Base-by-base conservation (phyloP, 2,113 vertebrate genomes). In the Piaya cayana region DNA sequence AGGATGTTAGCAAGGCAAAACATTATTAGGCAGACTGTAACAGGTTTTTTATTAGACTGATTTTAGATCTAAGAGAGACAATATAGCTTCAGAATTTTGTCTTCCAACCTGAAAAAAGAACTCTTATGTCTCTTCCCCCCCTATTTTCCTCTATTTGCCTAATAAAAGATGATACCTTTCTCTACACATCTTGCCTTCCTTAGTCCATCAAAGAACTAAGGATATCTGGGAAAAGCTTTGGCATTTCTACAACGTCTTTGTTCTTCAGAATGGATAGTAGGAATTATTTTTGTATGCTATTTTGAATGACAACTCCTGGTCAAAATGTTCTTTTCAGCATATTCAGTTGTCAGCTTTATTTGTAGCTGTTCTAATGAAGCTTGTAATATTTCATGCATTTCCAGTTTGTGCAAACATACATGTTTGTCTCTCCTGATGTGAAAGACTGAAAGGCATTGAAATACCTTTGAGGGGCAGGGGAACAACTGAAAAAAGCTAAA, bases 371-470 rank as follows among this genome's bases (percentile, higher is more conserved):
- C 58, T 36, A 83, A 53, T 45, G 72, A 94, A 86, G 36, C n/a
- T 67, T 52, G 39, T 65, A 37, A 49, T 86, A 52, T 59, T 86
- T 86, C 56, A 78, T 86, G 49, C 43, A 25, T 91, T 97, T 92
- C 64, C n/a, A 92, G 43, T 47, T 86, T 92, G 37, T 30, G 60
- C 43, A 81, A 64, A 84, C n/a, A 82, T 56, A 55, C 49, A 75
- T 69, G 25, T 75, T 36, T n/a, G 22, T 75, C 23, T 92, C 63
- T 93, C 56, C 47, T 52, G 39, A 86, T 55, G 56, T 75, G 47
- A 86, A 90, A 81, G 45, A 42, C 50, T 60, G 43, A 84, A 94
- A 93, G 42, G 22, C 62, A 89, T 26, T 92, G 77, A 94, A 90
- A 88, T 94, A 53, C 52, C 27, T 75, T 69, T n/a, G 62, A 34